Evolutionary conservation across 2,113 vertebrate genomes (phyloP).

Genomic region (Callocephalon fimbriatum): DNA sequence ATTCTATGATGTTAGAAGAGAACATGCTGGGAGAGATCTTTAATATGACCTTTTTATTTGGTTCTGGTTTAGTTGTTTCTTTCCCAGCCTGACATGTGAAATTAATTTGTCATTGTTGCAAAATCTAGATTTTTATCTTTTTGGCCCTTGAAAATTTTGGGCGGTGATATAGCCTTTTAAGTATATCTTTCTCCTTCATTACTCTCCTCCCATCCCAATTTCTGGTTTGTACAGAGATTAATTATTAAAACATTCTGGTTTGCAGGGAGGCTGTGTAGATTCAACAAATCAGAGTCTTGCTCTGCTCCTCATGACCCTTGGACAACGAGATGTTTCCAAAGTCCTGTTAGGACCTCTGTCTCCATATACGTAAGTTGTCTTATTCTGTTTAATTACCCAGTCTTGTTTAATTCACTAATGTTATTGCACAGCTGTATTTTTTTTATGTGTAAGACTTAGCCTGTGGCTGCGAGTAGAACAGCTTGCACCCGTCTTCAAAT

Average conservation of each 20-base stretch:
- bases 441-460: neutral
- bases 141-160: neutral
- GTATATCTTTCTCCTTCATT: neutral
- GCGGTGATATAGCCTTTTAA: neutral
- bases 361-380: slow-evolving; percentile 92
- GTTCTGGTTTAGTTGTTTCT: neutral
- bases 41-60: neutral
- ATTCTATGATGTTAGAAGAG: neutral
- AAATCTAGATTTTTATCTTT: slow-evolving; percentile 26
- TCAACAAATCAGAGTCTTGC: slow-evolving; percentile 95
- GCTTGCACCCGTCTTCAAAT: neutral
- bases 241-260: slow-evolving; percentile 72
- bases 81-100: neutral
- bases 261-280: slow-evolving; percentile 95
- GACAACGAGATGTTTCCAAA: slow-evolving; percentile 97
- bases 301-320: slow-evolving; percentile 94
- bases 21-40: neutral
- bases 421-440: neutral
- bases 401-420: neutral
- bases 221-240: slow-evolving; percentile 65
- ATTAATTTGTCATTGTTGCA: neutral
- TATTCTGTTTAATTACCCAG: neutral
- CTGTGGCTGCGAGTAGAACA: neutral
- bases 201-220: neutral
- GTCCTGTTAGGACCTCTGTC: slow-evolving; percentile 92